A percentile compares a stretch with the other conserved stretches of the same genome.
phyloP scores from a whole-genome alignment of 2,888 invertebrate species.

The Cosmorhoe ocellata region DNA sequence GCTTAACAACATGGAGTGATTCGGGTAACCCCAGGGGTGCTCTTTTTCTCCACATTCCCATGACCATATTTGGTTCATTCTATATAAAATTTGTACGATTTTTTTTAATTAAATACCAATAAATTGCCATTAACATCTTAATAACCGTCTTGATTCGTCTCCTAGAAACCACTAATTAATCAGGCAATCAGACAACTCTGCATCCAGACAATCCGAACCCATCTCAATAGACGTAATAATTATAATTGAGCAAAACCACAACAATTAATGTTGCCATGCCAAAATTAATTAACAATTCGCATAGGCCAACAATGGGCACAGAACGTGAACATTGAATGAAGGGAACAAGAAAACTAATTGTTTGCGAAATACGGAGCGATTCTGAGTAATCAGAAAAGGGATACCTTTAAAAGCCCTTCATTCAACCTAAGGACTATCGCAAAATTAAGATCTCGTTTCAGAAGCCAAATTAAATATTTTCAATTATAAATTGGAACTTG shows the following conservation, averaged over 20 bases:
- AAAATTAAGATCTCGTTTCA: conserved; percentile 13
- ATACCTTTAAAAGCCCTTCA: conserved; percentile 10
- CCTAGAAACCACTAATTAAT: background rate
- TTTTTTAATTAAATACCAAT: too few relatives aligned
- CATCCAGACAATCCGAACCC: background rate
- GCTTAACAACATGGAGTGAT: too few relatives aligned
- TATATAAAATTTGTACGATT: background rate
- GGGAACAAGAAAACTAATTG: conserved; percentile 25
- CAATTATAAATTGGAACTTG: background rate
- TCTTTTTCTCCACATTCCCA: too few relatives aligned
- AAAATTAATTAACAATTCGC: conserved; percentile 18
- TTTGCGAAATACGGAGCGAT: background rate
- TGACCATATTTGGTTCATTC: too few relatives aligned
- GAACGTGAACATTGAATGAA: conserved; percentile 30
- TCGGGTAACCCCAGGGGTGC: too few relatives aligned
- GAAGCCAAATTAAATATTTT: conserved; percentile 20
- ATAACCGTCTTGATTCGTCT: too few relatives aligned
- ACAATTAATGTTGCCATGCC: background rate
- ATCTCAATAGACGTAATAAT: background rate
- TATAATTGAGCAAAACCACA: conserved; percentile 1
- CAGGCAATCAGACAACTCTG: background rate
- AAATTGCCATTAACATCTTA: too few relatives aligned
- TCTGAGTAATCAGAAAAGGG: conserved; percentile 29
- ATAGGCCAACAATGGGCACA: conserved; percentile 21
- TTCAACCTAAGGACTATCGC: conserved; percentile 5